A percentile compares a stretch with the other conserved stretches of the same genome.
Evolutionary conservation across 2,888 invertebrate genomes (phyloP).

Genomic region (Eristalinus sepulchralis): DNA sequence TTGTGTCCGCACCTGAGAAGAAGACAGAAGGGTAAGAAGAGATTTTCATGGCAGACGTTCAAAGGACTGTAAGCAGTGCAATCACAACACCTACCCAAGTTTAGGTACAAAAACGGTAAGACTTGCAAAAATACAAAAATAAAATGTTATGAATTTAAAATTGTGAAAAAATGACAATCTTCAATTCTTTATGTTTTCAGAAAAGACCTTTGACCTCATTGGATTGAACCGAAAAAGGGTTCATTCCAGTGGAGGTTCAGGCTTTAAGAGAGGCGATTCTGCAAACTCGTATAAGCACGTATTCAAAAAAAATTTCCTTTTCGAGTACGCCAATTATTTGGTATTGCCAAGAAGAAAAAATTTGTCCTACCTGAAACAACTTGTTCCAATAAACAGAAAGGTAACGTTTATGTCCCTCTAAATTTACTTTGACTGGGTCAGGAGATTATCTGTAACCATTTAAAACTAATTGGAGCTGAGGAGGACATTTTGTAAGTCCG

Average conservation of each 20-base stretch:
- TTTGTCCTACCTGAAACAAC: too few relatives aligned
- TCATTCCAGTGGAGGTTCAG: neutral
- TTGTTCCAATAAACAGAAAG: too few relatives aligned
- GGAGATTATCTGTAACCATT: too few relatives aligned
- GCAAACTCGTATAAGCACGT: too few relatives aligned
- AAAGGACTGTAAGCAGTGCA: neutral
- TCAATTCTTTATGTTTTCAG: neutral
- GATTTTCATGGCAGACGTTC: neutral
- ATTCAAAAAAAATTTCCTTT: too few relatives aligned
- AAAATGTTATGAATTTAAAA: constrained; percentile 22
- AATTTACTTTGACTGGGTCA: too few relatives aligned
- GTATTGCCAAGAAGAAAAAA: too few relatives aligned
- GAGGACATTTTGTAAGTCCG: too few relatives aligned
- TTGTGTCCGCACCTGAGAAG: constrained; percentile 89
- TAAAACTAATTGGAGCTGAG: too few relatives aligned
- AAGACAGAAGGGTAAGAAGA: constrained; percentile 36
- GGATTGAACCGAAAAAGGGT: neutral
- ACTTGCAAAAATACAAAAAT: constrained; percentile 85
- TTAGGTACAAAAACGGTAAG: constrained; percentile 94
- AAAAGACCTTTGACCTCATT: neutral
- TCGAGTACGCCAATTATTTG: too few relatives aligned
- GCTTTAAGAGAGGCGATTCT: too few relatives aligned
- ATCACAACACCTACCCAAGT: constrained; percentile 85
- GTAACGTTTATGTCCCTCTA: too few relatives aligned
- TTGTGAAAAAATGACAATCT: constrained; percentile 26